Conservation (phyloP, 2,113 vertebrate genomes). For the Micronycteris hirsuta region DNA sequence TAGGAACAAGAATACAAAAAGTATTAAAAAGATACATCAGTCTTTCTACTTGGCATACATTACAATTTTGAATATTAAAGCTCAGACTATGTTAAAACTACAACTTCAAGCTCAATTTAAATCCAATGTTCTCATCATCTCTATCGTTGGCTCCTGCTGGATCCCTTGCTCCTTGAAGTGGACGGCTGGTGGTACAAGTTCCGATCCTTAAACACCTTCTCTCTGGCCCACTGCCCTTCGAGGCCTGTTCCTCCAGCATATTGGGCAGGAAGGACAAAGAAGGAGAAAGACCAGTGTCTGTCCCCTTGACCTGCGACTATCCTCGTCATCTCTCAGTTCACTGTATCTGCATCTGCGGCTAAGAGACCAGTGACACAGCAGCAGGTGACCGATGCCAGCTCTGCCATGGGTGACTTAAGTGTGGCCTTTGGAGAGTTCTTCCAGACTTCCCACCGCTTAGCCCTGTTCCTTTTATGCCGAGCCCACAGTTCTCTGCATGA, state of each 20-base stretch:
- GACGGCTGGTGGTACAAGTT: background rate
- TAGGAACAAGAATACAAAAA: background rate
- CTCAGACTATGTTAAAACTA: background rate
- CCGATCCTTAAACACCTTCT: background rate
- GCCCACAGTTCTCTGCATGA: background rate
- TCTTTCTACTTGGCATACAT: background rate
- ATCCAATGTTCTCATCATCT: background rate
- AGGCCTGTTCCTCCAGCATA: background rate
- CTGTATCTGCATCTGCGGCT: background rate
- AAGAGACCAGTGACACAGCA: background rate
- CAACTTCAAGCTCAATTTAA: background rate
- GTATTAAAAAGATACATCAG: background rate
- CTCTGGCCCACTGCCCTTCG: background rate
- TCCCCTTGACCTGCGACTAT: background rate
- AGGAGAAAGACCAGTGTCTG: background rate
- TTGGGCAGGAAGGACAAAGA: background rate
- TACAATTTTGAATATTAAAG: conserved; percentile 11
- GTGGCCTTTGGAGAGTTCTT: background rate
- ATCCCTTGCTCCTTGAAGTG: background rate
- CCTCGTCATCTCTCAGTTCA: background rate
- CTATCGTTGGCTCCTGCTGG: background rate
- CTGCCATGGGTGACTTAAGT: background rate
- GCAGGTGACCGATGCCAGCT: background rate
- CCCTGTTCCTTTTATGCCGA: background rate
- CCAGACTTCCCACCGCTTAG: background rate